Conservation (phyloP, 2,797 vertebrate species). For the Leptodactylus fallax region DNA sequence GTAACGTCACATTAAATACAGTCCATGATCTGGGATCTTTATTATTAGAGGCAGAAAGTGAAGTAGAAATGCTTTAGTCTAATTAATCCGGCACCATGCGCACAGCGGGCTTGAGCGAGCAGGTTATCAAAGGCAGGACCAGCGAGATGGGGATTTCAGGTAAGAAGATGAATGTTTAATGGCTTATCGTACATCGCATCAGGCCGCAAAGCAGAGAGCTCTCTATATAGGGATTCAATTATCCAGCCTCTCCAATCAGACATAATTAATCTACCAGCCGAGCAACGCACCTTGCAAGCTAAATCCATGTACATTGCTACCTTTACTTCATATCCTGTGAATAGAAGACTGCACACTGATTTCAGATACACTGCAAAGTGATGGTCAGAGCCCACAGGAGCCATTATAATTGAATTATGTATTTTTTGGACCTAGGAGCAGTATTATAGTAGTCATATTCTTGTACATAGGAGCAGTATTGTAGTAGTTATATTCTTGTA, state of each 20-base stretch:
- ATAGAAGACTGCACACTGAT: background rate
- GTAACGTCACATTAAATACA: too few species aligned
- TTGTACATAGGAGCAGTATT: background rate
- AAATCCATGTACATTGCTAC: background rate
- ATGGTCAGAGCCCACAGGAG: background rate
- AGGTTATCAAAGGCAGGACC: background rate
- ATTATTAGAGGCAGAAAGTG: background rate
- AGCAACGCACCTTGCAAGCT: background rate
- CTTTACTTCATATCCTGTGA: background rate
- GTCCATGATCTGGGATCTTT: background rate
- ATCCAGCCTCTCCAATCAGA: background rate
- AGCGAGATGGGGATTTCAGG: conserved; percentile 19
- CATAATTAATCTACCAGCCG: conserved; percentile 9
- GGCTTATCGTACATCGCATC: background rate
- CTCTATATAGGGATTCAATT: conserved; percentile 4
- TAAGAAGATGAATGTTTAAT: conserved; percentile 8
- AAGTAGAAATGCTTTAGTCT: background rate
- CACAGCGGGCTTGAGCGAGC: background rate
- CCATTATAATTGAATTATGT: background rate
- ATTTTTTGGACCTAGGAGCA: background rate
- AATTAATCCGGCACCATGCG: background rate
- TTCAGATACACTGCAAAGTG: background rate
- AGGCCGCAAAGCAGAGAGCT: background rate
- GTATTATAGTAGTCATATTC: conserved; percentile 4
- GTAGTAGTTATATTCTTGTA: conserved; percentile 9